Evolutionary conservation across 2,113 vertebrate species (phyloP), one percentile per base, ranked within the genome.

Genomic region (Tragelaphus buxtoni): DNA sequence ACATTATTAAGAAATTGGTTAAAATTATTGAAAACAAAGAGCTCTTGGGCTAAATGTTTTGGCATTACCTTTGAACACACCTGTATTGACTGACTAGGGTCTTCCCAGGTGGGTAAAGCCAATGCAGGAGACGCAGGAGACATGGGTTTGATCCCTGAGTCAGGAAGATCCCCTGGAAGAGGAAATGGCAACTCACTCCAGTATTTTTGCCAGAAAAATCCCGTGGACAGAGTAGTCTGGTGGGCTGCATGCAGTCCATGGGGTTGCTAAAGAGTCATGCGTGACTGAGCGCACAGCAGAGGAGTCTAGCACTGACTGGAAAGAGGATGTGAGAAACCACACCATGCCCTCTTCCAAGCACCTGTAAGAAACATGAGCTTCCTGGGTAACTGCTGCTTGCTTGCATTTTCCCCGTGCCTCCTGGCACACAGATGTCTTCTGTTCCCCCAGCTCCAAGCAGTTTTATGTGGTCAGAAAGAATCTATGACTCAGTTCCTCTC

Each of bases 371-470:
- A 24, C 88, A 56, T 20, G 32, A 11, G 26, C 84, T 76, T 95
- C 77, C 91, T 80, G 65, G 65, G 20, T 30, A 32, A 63, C 72
- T 76, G 53, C 35, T 58, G 14, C 72, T 86, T 88, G 47, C 39
- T 35, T 51, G 16, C 60, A 5, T 87, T 89, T 74, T 93, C 81
- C 47, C 65, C 11, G 0, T 77, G 88, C 90, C 69, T 97, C 47
- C 84, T 92, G 96, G 60, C 76, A 92, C 83, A 92, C 89, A 97
- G 83, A 96, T 95, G 91, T 88, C 93, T 76, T 88, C 61, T 86
- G 65, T 82, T 93, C 83, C 60, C 60, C 82, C 35, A 95, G 74
- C 56, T 90, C 95, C n/a, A n/a, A 92, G 69, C 49, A 72, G 55
- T 80, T 83, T 80, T 81, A 47, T 94, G 90, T 90, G 88, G 83